Evolutionary conservation across 1,140 invertebrate species (phyloP).

Genomic region (Drosophila truncata): DNA sequence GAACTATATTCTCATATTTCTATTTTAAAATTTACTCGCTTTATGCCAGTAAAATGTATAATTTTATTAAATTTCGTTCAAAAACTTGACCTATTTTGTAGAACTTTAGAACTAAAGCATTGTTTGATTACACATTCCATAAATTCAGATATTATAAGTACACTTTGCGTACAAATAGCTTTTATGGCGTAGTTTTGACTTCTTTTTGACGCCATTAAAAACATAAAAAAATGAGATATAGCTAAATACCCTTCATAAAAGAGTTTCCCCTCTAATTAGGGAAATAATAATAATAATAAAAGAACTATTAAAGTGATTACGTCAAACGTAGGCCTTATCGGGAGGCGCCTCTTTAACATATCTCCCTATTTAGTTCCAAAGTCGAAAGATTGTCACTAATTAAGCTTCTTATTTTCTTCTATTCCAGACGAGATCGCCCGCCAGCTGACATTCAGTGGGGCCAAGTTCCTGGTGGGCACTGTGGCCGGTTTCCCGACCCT

Average conservation of each 20-base stretch:
- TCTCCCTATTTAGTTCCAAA: constrained; percentile 21
- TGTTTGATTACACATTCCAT: background rate
- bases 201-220: background rate
- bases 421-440: constrained; percentile 90
- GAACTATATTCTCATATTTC: too few species aligned
- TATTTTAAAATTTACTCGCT: too few species aligned
- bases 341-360: constrained; percentile 10
- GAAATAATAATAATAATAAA: background rate
- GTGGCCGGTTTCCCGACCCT: constrained; percentile 86
- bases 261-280: constrained; percentile 1
- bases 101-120: background rate
- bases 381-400: constrained; percentile 46
- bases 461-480: constrained; percentile 90
- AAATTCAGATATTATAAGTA: too few species aligned
- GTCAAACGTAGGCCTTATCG: constrained; percentile 30
- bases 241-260: constrained; percentile 4
- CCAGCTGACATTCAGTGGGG: constrained; percentile 89
- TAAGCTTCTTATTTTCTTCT: background rate
- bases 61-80: too few species aligned
- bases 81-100: too few species aligned
- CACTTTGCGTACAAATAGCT: too few species aligned
- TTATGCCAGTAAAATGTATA: background rate
- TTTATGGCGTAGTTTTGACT: background rate
- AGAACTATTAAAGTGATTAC: constrained; percentile 20
- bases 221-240: too few species aligned